A percentile compares a stretch with the other conserved stretches of the same genome.
phyloP scores from a whole-genome alignment of 1,140 invertebrate genomes.

The Scaptomyza graminum region DNA sequence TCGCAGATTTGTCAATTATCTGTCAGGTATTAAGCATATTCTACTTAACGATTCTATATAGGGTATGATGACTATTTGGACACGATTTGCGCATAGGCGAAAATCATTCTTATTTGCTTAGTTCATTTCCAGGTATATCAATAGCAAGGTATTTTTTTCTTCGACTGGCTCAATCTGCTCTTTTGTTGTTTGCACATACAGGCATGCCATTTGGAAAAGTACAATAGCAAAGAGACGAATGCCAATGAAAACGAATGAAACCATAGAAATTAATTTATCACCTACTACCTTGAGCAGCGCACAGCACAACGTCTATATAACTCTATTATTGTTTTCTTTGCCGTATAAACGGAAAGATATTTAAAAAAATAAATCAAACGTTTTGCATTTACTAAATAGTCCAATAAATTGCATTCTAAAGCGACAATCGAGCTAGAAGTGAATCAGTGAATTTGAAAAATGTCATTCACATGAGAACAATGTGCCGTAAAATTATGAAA shows the following conservation, averaged over 20 bases:
- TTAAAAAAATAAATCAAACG: conserved; percentile 6
- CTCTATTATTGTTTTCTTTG: conserved; percentile 61
- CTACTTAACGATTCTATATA: not conserved
- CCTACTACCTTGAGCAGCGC: conserved; percentile 67
- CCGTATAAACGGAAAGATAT: conserved; percentile 29
- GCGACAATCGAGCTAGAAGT: conserved; percentile 33
- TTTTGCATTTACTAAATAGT: conserved; percentile 60
- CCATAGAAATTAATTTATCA: conserved; percentile 82
- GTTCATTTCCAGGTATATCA: not conserved
- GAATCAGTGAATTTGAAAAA: conserved; percentile 41
- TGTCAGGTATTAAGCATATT: conserved; percentile 13
- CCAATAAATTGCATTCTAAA: conserved; percentile 39
- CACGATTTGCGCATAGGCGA: not conserved
- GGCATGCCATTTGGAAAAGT: conserved; percentile 67
- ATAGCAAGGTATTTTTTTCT: conserved; percentile 9
- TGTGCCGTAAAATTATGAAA: conserved; percentile 60
- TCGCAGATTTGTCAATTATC: conserved; percentile 20
- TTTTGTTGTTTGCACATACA: conserved; percentile 34
- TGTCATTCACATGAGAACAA: conserved; percentile 55
- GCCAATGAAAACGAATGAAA: conserved; percentile 80
- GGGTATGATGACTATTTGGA: not conserved
- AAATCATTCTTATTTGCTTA: not conserved
- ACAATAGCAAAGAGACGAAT: conserved; percentile 54
- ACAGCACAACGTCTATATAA: conserved; percentile 65
- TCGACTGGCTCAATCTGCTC: conserved; percentile 7